Conservation (phyloP, 2,888 invertebrate species). For the Rhamnusium bicolor region DNA sequence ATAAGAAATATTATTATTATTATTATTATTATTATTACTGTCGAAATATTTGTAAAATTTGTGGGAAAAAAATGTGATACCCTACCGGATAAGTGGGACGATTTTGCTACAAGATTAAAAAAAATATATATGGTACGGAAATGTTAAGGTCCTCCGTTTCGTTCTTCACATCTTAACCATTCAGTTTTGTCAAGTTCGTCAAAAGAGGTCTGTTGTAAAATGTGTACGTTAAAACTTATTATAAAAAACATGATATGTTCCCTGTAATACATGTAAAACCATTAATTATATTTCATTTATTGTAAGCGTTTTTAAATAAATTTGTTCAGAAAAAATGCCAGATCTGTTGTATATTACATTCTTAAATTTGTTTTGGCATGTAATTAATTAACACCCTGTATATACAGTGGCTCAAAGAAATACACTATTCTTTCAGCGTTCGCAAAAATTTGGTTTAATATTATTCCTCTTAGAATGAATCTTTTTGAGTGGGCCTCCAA, state of each 20-base stretch:
- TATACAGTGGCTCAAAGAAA: no score
- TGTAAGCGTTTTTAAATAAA: no score
- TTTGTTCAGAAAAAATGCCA: no score
- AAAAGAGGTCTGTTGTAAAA: not conserved
- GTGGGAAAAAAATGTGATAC: not conserved
- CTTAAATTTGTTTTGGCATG: no score
- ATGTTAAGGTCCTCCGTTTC: not conserved
- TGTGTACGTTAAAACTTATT: not conserved
- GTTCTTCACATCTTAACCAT: not conserved
- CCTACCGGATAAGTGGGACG: not conserved
- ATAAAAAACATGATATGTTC: not conserved
- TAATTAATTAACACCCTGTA: no score
- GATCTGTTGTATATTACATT: no score
- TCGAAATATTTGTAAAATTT: not conserved
- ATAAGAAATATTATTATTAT: conserved; percentile 23
- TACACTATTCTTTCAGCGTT: no score
- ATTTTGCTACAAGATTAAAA: not conserved
- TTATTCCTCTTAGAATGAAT: no score
- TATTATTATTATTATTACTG: not conserved
- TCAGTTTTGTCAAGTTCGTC: not conserved
- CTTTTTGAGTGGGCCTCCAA: no score
- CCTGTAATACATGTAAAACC: not conserved
- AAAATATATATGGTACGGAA: not conserved
- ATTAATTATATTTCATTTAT: not conserved
- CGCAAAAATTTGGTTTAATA: no score